These are phyloP conservation scores for Knipowitschia caucasica DNA, from an alignment of 2,797 vertebrate species.

Conservation along the genomic window DNA sequence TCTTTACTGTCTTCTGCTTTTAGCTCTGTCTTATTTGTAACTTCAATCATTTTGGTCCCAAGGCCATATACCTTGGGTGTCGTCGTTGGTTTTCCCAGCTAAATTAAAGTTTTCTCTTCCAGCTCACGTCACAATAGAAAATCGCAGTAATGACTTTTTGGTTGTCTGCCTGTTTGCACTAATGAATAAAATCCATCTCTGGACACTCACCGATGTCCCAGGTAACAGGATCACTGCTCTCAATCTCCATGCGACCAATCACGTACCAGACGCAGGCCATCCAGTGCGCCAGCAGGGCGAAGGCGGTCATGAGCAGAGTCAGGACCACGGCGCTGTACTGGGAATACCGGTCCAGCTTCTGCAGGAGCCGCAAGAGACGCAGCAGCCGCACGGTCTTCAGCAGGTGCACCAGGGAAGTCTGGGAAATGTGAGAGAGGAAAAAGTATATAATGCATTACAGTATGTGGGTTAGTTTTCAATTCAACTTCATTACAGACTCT, in stretches of 20 bases:
- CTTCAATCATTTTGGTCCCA: too few species aligned
- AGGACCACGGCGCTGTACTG: slow-evolving; percentile 96
- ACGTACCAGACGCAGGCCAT: slow-evolving; percentile 96
- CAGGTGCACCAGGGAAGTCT: slow-evolving; percentile 92
- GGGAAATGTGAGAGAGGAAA: slow-evolving; percentile 45
- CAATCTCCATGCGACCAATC: slow-evolving; percentile 88
- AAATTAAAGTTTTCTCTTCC: too few species aligned
- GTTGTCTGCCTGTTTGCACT: slow-evolving; percentile 5
- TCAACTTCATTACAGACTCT: not conserved
- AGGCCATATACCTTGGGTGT: too few species aligned
- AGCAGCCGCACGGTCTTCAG: slow-evolving; percentile 91
- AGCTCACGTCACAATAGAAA: too few species aligned
- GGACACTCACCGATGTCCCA: slow-evolving; percentile 91
- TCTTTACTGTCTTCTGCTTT: too few species aligned
- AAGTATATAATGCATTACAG: too few species aligned
- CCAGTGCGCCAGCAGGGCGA: slow-evolving; percentile 94
- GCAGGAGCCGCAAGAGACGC: slow-evolving; percentile 87
- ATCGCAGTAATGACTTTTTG: not conserved
- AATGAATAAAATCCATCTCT: not conserved
- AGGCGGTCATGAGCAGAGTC: slow-evolving; percentile 92
- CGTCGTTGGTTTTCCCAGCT: too few species aligned
- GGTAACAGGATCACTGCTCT: slow-evolving; percentile 85
- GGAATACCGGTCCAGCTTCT: slow-evolving; percentile 94
- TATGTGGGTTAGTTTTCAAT: not conserved
- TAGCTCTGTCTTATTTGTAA: too few species aligned